Evolutionary conservation across 2,113 vertebrate genomes (phyloP).

Genomic region (Sula dactylatra): DNA sequence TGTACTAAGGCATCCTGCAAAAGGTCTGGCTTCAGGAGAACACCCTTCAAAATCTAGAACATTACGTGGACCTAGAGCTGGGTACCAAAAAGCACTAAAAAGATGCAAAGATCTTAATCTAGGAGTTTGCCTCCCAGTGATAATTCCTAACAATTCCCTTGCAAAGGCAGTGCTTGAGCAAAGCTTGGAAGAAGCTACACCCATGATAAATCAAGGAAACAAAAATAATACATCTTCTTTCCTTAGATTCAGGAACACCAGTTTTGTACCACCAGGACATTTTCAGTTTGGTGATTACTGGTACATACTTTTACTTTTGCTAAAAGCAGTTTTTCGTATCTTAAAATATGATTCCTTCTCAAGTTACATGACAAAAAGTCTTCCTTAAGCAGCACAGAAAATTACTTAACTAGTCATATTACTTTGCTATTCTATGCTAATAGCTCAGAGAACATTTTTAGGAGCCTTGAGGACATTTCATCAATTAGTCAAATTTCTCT

Average conservation of each 20-base stretch:
- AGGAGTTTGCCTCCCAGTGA: neutral
- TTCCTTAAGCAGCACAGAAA: conserved; percentile 35
- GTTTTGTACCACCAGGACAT: neutral
- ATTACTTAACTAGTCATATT: neutral
- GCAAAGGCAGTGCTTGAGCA: neutral
- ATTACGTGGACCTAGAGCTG: neutral
- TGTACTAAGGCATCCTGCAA: neutral
- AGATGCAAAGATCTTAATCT: neutral
- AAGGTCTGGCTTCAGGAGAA: neutral
- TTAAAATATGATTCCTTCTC: neutral
- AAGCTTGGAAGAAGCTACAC: neutral
- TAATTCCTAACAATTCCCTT: neutral
- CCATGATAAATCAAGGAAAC: neutral
- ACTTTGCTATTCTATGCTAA: conserved; percentile 44
- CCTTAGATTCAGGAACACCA: neutral
- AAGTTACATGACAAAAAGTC: neutral
- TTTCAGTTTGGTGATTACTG: neutral
- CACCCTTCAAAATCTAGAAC: neutral
- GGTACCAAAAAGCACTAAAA: neutral
- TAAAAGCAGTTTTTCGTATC: neutral
- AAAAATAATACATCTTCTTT: neutral
- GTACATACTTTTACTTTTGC: neutral
- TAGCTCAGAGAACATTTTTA: conserved; percentile 46
- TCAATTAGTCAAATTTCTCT: conserved; percentile 45
- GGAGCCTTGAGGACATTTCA: conserved; percentile 40